These are phyloP conservation scores for Beaufortia kweichowensis DNA, from an alignment of 2,113 vertebrate species.

Conservation along the genomic window DNA sequence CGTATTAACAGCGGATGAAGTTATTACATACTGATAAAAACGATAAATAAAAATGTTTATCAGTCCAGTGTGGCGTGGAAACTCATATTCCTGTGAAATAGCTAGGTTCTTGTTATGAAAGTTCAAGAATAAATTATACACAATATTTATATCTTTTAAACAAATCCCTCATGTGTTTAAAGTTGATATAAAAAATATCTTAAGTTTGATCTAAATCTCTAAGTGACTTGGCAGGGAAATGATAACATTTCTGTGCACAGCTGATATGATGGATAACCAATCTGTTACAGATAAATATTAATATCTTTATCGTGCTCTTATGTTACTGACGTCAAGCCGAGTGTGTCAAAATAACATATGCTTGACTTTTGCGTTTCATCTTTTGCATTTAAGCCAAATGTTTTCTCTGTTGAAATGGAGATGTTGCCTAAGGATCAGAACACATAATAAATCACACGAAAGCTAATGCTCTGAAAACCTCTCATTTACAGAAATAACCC, in stretches of 20 bases:
- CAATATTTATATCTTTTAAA: constrained; percentile 13
- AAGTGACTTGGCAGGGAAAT: background rate
- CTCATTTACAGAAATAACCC: constrained; percentile 43
- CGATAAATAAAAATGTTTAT: no score
- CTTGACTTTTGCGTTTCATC: background rate
- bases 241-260: background rate
- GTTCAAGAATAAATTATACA: no score
- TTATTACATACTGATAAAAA: no score
- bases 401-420: background rate
- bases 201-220: constrained; percentile 12
- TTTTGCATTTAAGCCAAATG: background rate
- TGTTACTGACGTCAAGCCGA: background rate
- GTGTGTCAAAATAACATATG: background rate
- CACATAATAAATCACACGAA: background rate
- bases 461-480: background rate
- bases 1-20: no score
- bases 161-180: constrained; percentile 34
- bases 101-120: no score
- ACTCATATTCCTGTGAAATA: no score
- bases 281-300: background rate
- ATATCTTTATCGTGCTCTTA: constrained; percentile 10
- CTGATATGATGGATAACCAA: background rate
- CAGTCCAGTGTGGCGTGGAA: background rate
- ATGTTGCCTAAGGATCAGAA: background rate
- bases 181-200: constrained; percentile 21